Percentiles rank a stretch among this genome's conserved stretches.
phyloP scores from a whole-genome alignment of 1,140 invertebrate species.

The Daktulosphaira vitifoliae region DNA sequence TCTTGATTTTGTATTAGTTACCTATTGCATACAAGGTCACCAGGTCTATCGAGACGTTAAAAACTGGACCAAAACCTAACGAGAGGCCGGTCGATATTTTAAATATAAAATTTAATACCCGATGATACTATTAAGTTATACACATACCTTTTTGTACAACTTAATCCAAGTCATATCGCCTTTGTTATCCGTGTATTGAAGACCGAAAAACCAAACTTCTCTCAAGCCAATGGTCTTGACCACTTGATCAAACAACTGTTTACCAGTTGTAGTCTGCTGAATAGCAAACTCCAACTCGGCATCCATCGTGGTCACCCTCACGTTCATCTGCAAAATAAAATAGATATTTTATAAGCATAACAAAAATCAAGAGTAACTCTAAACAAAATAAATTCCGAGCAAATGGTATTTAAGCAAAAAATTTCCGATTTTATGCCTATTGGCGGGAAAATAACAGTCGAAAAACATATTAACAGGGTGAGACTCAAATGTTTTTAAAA shows the following conservation, averaged over 20 bases:
- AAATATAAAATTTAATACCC: too few species aligned
- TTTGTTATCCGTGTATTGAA: slow-evolving; percentile 97
- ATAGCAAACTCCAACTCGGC: slow-evolving; percentile 99
- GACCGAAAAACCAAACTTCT: slow-evolving; percentile 99
- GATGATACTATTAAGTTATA: too few species aligned
- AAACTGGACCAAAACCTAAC: too few species aligned
- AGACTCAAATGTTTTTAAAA: too few species aligned
- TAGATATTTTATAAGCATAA: neutral
- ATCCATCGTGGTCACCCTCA: slow-evolving; percentile 99
- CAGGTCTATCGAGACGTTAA: too few species aligned
- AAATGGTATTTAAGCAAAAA: too few species aligned
- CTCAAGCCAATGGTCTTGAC: slow-evolving; percentile 98
- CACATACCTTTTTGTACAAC: slow-evolving; percentile 93
- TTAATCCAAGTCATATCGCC: slow-evolving; percentile 98
- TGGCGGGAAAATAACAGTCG: slow-evolving; percentile 20
- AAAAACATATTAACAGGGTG: too few species aligned
- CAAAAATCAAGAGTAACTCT: neutral
- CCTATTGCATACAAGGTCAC: too few species aligned
- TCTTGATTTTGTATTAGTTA: too few species aligned
- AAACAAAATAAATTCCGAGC: too few species aligned
- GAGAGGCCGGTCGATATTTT: too few species aligned
- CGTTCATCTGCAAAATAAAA: slow-evolving; percentile 73
- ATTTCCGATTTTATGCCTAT: neutral
- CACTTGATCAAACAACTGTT: slow-evolving; percentile 99
- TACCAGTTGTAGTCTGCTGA: slow-evolving; percentile 97